These are phyloP conservation scores for Cydia pomonella DNA, from an alignment of 1,140 invertebrate genomes.

Conservation along the genomic window DNA sequence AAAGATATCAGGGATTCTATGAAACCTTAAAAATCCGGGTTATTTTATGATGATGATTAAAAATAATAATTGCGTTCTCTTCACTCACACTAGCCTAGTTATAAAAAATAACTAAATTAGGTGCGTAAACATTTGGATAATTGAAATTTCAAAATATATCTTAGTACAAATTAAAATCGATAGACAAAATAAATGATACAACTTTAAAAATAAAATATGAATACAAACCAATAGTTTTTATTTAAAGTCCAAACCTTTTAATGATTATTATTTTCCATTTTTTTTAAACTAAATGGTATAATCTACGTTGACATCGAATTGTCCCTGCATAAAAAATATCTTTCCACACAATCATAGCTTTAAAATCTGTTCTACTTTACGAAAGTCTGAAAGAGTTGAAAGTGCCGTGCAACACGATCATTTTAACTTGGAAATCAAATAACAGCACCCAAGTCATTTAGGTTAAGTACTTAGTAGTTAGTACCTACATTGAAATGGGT, in stretches of 20 bases:
- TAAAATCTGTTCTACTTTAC: slow-evolving; percentile 21
- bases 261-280: neutral
- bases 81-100: neutral
- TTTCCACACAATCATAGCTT: neutral
- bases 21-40: neutral
- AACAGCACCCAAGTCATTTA: slow-evolving; percentile 10
- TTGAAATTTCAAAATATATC: too few relatives aligned
- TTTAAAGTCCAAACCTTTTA: too few relatives aligned
- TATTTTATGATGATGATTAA: neutral
- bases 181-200: too few relatives aligned
- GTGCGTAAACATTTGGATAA: neutral
- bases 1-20: neutral
- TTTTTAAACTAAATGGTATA: neutral
- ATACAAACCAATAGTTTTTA: too few relatives aligned
- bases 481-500: neutral
- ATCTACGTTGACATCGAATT: neutral
- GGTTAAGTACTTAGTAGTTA: slow-evolving; percentile 4
- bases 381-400: slow-evolving; percentile 17
- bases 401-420: slow-evolving; percentile 16
- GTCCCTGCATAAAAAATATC: neutral
- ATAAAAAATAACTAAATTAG: neutral
- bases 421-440: slow-evolving; percentile 27
- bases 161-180: too few relatives aligned
- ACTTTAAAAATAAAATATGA: too few relatives aligned
- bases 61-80: too few relatives aligned